Evolutionary conservation across 2,797 vertebrate genomes (phyloP).

Genomic region (Melanogrammus aeglefinus): DNA sequence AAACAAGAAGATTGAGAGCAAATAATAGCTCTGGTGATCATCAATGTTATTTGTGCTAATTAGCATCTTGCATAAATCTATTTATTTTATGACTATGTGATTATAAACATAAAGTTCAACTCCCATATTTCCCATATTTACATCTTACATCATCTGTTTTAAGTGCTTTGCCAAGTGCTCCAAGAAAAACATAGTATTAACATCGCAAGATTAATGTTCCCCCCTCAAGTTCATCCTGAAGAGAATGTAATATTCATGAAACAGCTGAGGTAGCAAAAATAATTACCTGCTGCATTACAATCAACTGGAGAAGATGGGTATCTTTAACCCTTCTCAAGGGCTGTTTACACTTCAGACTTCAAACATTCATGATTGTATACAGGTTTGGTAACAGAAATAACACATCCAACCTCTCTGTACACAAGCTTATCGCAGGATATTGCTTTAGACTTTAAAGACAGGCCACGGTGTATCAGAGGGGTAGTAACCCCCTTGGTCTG

Average conservation of each 20-base stretch:
- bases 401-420: background rate
- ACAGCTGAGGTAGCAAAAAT: constrained; percentile 4
- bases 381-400: background rate
- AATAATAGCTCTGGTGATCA: background rate
- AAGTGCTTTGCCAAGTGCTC: constrained; percentile 7
- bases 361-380: background rate
- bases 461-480: constrained; percentile 6
- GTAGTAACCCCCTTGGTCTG: constrained; percentile 26
- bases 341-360: constrained; percentile 7
- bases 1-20: background rate
- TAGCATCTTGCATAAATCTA: background rate
- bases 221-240: constrained; percentile 9
- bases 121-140: constrained; percentile 7
- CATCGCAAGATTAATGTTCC: background rate
- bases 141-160: constrained; percentile 22
- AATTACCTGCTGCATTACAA: background rate
- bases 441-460: background rate
- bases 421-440: constrained; percentile 20
- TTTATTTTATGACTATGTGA: background rate
- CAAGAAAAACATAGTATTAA: constrained; percentile 12
- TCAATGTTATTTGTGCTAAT: background rate
- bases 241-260: constrained; percentile 24
- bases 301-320: background rate
- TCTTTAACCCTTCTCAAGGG: constrained; percentile 20
- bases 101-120: background rate